phyloP scores from a whole-genome alignment of 2,113 vertebrate genomes.

The Xyliphius kryptos region DNA sequence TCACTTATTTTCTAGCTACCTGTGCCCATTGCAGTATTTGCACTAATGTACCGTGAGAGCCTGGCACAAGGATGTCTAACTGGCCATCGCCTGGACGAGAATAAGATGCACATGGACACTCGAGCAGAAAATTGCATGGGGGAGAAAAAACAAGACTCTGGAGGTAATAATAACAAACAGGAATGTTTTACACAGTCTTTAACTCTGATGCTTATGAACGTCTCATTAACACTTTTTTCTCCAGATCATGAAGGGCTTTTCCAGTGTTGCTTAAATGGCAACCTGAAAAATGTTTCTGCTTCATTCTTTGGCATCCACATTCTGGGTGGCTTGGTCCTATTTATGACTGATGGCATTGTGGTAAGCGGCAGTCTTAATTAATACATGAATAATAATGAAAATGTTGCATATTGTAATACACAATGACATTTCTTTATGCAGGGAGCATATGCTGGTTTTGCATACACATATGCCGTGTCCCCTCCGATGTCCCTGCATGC shows the following conservation, averaged over 20 bases:
- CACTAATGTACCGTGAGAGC: too few species aligned
- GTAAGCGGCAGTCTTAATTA: constrained; percentile 60
- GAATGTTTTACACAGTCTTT: not conserved
- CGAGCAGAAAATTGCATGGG: constrained; percentile 31
- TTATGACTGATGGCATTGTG: constrained; percentile 93
- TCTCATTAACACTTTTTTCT: constrained; percentile 4
- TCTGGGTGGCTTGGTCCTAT: constrained; percentile 84
- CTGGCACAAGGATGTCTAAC: too few species aligned
- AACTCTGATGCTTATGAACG: not conserved
- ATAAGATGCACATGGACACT: too few species aligned
- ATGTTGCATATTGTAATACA: not conserved
- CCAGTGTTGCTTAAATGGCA: constrained; percentile 81
- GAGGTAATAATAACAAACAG: constrained; percentile 26
- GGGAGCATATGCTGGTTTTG: constrained; percentile 86
- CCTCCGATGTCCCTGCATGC: constrained; percentile 71
- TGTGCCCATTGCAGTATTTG: too few species aligned
- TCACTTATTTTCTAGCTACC: too few species aligned
- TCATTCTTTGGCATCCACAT: constrained; percentile 75
- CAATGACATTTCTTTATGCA: constrained; percentile 45
- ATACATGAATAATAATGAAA: too few species aligned
- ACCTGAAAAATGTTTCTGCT: constrained; percentile 71
- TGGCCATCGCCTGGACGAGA: too few species aligned
- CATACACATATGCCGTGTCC: constrained; percentile 87
- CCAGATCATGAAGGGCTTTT: constrained; percentile 75
- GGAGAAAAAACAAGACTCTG: constrained; percentile 39